A percentile compares a stretch with the other conserved stretches of the same genome.
These are phyloP conservation scores for Ormyrus nitidulus DNA, from an alignment of 2,888 invertebrate species.

Conservation along the genomic window DNA sequence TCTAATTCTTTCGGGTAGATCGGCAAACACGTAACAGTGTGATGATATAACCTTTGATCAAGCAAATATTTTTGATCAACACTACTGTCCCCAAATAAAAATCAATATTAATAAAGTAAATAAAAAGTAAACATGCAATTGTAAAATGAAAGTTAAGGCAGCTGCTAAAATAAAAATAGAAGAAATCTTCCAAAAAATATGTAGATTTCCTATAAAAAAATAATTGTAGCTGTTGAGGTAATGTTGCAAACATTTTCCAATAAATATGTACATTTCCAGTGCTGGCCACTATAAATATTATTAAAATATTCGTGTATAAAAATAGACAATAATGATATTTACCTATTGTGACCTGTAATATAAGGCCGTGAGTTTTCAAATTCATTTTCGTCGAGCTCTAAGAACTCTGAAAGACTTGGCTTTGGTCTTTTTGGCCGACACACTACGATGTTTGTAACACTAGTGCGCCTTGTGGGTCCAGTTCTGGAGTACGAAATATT, in stretches of 20 bases:
- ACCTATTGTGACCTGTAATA: slow-evolving; percentile 92
- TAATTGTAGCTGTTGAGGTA: background rate
- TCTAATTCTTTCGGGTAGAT: slow-evolving; percentile 96
- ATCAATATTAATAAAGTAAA: background rate
- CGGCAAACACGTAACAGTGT: slow-evolving; percentile 94
- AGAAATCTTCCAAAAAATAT: background rate
- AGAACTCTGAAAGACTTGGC: slow-evolving; percentile 89
- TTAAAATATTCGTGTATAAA: no score
- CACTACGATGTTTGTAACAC: slow-evolving; percentile 87
- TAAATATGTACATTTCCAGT: no score
- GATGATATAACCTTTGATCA: slow-evolving; percentile 88
- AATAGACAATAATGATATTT: slow-evolving; percentile 33
- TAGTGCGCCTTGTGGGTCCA: slow-evolving; percentile 84
- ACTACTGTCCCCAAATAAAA: slow-evolving; percentile 1
- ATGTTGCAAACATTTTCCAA: background rate
- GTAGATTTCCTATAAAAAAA: background rate
- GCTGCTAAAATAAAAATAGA: slow-evolving; percentile 24
- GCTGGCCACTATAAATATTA: no score
- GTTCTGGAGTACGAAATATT: slow-evolving; percentile 84
- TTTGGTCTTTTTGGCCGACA: slow-evolving; percentile 83
- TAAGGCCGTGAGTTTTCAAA: slow-evolving; percentile 91
- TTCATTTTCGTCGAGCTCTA: slow-evolving; percentile 91
- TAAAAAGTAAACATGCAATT: slow-evolving; percentile 16
- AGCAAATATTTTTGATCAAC: slow-evolving; percentile 11
- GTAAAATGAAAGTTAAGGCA: background rate